These are phyloP conservation scores for Thunnus thynnus DNA, from an alignment of 2,113 vertebrate species.

Conservation along the genomic window DNA sequence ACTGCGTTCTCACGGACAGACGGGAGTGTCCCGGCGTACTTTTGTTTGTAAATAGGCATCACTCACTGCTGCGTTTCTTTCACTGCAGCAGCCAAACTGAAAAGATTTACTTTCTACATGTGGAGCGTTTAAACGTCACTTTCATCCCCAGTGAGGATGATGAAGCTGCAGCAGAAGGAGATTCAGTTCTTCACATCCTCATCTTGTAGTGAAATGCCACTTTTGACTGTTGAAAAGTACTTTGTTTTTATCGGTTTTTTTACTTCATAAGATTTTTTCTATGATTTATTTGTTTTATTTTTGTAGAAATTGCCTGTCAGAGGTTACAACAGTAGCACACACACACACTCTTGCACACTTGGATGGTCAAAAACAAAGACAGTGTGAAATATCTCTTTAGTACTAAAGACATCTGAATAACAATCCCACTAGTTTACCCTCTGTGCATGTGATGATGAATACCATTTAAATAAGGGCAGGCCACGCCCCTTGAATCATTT, in stretches of 20 bases:
- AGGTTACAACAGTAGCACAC: neutral
- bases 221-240: neutral
- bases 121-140: neutral
- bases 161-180: neutral
- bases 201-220: neutral
- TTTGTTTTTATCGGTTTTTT: no score
- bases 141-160: constrained; percentile 8
- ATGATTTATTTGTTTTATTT: constrained; percentile 5
- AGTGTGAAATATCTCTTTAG: constrained; percentile 23
- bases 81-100: constrained; percentile 13
- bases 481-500: constrained; percentile 70
- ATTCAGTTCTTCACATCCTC: no score
- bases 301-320: constrained; percentile 4
- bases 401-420: constrained; percentile 45
- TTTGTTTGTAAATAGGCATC: constrained; percentile 75
- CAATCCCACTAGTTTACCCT: constrained; percentile 42
- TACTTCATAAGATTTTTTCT: neutral
- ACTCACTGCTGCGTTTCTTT: constrained; percentile 48
- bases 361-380: constrained; percentile 50
- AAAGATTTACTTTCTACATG: constrained; percentile 27
- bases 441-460: constrained; percentile 53
- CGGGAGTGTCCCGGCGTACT: constrained; percentile 53
- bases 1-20: constrained; percentile 47
- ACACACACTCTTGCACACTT: constrained; percentile 23
- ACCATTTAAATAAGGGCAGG: constrained; percentile 50